Evolutionary conservation across 2,797 vertebrate species (phyloP).

Genomic region (Pipistrellus nathusii): DNA sequence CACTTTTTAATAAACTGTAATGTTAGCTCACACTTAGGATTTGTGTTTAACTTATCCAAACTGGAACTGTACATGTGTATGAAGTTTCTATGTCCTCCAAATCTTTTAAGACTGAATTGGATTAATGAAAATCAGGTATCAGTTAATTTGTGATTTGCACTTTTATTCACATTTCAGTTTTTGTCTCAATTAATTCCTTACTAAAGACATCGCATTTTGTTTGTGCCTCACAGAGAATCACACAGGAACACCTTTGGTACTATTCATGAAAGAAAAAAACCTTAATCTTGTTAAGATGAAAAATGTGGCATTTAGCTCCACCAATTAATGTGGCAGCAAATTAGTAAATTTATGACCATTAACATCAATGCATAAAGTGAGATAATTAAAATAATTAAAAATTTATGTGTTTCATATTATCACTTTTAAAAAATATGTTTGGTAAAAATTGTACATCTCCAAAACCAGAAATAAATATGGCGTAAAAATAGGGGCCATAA

Average conservation of each 20-base stretch:
- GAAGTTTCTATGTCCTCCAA: background rate
- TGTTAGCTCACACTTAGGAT: background rate
- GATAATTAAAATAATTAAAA: background rate
- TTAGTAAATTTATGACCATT: slow-evolving; percentile 22
- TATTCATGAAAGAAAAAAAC: background rate
- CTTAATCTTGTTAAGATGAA: background rate
- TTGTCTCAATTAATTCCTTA: background rate
- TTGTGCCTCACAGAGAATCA: background rate
- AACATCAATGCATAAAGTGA: slow-evolving; percentile 15
- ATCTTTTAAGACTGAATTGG: background rate
- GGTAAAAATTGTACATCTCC: background rate
- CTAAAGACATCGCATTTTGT: background rate
- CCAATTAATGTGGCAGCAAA: background rate
- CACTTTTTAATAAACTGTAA: background rate
- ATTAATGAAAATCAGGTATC: background rate
- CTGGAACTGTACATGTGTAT: accelerated
- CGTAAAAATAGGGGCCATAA: background rate
- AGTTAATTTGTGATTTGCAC: background rate
- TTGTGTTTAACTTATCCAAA: background rate
- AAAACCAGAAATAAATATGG: slow-evolving; percentile 38
- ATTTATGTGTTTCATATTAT: background rate
- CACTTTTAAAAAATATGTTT: slow-evolving; percentile 58
- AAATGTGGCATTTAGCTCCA: background rate
- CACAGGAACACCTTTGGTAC: background rate
- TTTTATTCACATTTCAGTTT: background rate